Conservation (phyloP, 1,140 invertebrate genomes). For the Pachypsylla venusta region DNA sequence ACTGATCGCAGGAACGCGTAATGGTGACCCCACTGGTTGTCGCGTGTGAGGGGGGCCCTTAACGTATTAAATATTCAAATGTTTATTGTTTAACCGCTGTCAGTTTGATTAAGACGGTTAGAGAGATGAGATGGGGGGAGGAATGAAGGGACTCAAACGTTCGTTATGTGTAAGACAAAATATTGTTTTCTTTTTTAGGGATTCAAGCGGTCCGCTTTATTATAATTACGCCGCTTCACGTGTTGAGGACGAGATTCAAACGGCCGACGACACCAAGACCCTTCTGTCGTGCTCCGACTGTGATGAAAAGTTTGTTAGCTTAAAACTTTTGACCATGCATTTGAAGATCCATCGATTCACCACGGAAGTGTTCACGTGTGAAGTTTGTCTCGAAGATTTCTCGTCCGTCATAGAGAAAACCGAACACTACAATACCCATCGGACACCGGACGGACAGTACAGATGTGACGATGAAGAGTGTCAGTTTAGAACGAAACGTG, state of each 20-base stretch:
- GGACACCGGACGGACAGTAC: not conserved
- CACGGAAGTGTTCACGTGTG: not conserved
- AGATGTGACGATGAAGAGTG: conserved; percentile 5
- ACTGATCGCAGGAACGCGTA: no score
- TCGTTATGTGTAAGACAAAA: conserved; percentile 3
- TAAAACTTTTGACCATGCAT: not conserved
- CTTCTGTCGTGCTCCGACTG: not conserved
- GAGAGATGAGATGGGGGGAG: no score
- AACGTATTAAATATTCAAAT: no score
- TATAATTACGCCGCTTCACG: not conserved
- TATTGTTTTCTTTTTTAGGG: conserved; percentile 10
- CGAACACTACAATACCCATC: not conserved
- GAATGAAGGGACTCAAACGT: no score
- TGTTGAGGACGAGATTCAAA: no score
- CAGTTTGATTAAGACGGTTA: no score
- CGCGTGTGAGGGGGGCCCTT: no score
- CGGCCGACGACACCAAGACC: no score
- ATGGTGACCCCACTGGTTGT: no score
- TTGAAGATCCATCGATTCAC: not conserved
- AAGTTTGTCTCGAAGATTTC: not conserved
- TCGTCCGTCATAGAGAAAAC: not conserved
- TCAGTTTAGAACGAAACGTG: not conserved
- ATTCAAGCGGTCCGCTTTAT: not conserved
- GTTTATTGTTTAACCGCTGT: no score
- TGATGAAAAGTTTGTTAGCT: not conserved